Conservation (phyloP, 2,113 vertebrate genomes). For the Leucoraja erinaceus region DNA sequence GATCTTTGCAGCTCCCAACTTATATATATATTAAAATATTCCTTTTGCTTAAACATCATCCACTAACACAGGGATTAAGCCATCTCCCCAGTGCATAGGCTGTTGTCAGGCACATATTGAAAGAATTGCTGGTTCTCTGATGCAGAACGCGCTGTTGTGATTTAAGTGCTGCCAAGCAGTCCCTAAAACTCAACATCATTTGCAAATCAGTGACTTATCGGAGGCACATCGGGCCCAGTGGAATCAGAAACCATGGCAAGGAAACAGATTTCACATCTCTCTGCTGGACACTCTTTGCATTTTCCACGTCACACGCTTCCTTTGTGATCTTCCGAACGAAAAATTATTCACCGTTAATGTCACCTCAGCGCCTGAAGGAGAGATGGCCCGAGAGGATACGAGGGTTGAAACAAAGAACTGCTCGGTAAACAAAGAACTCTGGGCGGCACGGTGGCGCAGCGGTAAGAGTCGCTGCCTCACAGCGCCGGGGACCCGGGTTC, state of each 20-base stretch:
- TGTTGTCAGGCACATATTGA: conserved; percentile 9
- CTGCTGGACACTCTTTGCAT: not conserved
- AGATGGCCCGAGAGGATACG: not conserved
- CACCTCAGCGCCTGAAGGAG: conserved; percentile 27
- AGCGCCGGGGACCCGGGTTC: too few relatives aligned
- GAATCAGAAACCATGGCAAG: not conserved
- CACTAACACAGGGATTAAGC: conserved; percentile 25
- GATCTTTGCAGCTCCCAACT: not conserved
- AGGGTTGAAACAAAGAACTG: too few relatives aligned
- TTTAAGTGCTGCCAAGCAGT: not conserved
- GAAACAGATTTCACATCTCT: not conserved
- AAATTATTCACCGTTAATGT: not conserved
- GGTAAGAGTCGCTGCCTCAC: too few relatives aligned
- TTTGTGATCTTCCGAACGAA: not conserved
- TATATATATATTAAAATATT: not conserved
- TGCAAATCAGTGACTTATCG: conserved; percentile 16
- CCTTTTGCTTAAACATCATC: conserved; percentile 14
- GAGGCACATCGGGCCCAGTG: conserved; percentile 26
- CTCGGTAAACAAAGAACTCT: too few relatives aligned
- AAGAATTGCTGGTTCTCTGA: conserved; percentile 9
- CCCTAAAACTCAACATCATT: conserved; percentile 25
- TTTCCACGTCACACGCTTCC: not conserved
- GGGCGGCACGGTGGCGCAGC: too few relatives aligned
- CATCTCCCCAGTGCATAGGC: conserved; percentile 12
- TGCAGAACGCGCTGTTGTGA: conserved; percentile 17